These are phyloP conservation scores for Drosophila setifemur DNA, from an alignment of 1,140 invertebrate species.

Conservation along the genomic window DNA sequence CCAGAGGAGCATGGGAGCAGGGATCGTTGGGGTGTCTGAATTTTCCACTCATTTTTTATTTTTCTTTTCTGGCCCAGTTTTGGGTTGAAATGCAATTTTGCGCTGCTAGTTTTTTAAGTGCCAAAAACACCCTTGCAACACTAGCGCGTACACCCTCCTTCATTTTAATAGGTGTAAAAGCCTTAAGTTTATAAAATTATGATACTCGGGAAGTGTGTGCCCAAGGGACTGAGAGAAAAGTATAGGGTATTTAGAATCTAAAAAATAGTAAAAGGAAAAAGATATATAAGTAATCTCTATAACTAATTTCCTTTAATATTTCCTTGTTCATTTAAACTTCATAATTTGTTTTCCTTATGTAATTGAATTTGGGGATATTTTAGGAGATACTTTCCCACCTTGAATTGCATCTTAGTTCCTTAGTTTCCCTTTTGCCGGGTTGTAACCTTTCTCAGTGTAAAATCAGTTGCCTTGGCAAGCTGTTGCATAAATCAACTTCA, in stretches of 20 bases:
- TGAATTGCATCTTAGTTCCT: no score
- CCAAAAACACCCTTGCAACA: slow-evolving; percentile 34
- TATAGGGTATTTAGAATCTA: neutral
- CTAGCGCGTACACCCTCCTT: slow-evolving; percentile 1
- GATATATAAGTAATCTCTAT: no score
- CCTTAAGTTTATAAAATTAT: slow-evolving; percentile 70
- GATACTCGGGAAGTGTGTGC: slow-evolving; percentile 30
- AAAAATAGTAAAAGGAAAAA: no score
- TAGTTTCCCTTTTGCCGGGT: neutral
- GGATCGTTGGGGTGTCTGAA: neutral
- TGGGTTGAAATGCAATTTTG: slow-evolving; percentile 68
- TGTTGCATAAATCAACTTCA: slow-evolving; percentile 78
- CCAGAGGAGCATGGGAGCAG: slow-evolving; percentile 33
- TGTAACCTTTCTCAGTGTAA: slow-evolving; percentile 11
- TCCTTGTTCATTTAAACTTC: no score
- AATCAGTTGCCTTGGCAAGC: slow-evolving; percentile 57
- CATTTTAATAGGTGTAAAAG: slow-evolving; percentile 70
- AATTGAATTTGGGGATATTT: no score
- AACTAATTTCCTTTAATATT: no score
- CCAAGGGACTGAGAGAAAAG: slow-evolving; percentile 1
- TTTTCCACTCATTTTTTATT: slow-evolving; percentile 1
- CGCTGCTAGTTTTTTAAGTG: slow-evolving; percentile 64
- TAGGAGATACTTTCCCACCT: no score
- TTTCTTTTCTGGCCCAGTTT: slow-evolving; percentile 27
- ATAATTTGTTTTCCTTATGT: neutral